Evolutionary conservation across 1,140 invertebrate genomes (phyloP), one percentile per base, ranked within the genome.

Genomic region (Drosophila micromelanica): DNA sequence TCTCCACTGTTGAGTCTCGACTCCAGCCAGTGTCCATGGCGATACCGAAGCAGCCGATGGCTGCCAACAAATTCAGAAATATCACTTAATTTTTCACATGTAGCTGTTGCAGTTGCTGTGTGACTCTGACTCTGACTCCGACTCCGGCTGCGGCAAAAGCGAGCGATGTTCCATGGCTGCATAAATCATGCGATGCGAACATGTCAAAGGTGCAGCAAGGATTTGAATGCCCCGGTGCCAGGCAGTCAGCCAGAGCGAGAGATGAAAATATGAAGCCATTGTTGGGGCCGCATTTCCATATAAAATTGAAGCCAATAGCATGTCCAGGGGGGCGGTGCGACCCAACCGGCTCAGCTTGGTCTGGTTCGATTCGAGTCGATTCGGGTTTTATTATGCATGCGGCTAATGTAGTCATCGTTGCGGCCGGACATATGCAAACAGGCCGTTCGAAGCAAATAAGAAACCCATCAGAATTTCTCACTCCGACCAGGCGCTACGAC

Each of bases 401-500:
- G 79, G 60, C 73, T 90, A 89, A 89, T 89, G 84, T 89, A 89
- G 84, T 84, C 84, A 84, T 89, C 84, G 79, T 3, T 80, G 74
- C 40, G 49, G 42, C 65, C 42, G 72, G 78, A 85, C 82, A 89
- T 89, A 89, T 89, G 79, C 79, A 87, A 77, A 87, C 76, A 48
- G 57, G 63, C 77, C 78, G 71, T 62, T 61, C 73, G 69, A 74
- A 84, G 85, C 84, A 89, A 89, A 89, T 89, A 89, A 89, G 84
- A 89, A 89, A 89, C 84, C 84, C 84, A 89, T 89, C 84, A 89
- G 84, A 89, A 89, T 89, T 89, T 89, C 84, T 89, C 84, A 89
- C 84, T 89, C 84, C 79, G 85, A 38, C 65, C 76, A 89, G 84
- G 84, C 84, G 84, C 84, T 89, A 84, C 84, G 84, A 89, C 84